phyloP scores from a whole-genome alignment of 1,140 invertebrate species.

The Leptoteleia sp. region DNA sequence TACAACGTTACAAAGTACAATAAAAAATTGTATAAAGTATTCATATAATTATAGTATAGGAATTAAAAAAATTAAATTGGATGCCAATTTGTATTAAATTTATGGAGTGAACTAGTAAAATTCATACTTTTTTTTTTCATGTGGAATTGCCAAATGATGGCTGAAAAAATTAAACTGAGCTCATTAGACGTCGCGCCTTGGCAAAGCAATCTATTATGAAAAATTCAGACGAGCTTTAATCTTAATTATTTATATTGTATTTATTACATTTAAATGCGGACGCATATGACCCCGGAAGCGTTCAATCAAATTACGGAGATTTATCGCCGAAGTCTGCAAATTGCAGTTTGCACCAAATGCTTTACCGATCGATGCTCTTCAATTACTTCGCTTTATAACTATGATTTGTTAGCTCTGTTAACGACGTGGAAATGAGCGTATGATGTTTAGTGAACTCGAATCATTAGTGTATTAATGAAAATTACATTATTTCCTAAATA shows the following conservation, averaged over 20 bases:
- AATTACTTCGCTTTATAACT: constrained; percentile 66
- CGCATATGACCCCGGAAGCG: constrained; percentile 37
- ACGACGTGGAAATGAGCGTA: constrained; percentile 65
- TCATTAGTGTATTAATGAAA: constrained; percentile 58
- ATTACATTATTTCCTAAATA: constrained; percentile 46
- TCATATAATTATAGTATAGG: no score
- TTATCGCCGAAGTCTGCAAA: constrained; percentile 65
- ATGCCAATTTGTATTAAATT: no score
- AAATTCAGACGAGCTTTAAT: background rate
- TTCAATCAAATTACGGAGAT: constrained; percentile 63
- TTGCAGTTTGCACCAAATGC: constrained; percentile 56
- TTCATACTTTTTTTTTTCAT: no score
- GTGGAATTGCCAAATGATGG: no score
- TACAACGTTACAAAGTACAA: no score
- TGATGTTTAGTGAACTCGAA: constrained; percentile 50
- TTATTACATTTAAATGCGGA: constrained; percentile 34
- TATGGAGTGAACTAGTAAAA: no score
- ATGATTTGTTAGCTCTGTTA: constrained; percentile 66
- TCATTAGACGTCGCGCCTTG: background rate
- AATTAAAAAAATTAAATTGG: no score
- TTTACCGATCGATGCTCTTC: constrained; percentile 64
- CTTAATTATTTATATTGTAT: constrained; percentile 11
- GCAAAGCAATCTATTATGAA: background rate
- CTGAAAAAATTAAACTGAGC: no score
- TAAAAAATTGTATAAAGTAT: no score